Base-by-base conservation (phyloP, 2,113 vertebrate species). In the Chaetops frenatus region DNA sequence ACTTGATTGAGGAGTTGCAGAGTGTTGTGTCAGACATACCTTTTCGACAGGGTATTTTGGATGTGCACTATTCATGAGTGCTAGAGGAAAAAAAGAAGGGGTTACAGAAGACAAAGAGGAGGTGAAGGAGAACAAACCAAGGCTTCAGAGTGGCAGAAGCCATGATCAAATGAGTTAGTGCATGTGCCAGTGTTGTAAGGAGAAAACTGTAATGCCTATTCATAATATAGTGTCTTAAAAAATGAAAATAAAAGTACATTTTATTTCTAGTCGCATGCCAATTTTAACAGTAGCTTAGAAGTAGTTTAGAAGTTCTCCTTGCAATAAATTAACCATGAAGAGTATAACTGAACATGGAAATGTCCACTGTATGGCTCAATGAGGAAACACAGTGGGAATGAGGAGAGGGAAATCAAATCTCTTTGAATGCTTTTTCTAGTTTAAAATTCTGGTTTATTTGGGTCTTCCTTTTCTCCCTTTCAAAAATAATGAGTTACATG, bases 31-130 rank as follows among this genome's bases (percentile, higher is more conserved):
- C 90, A 96, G 50, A 98, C 98, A 92, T 98, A 98, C 98, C 98
- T 98, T 98, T 98, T 98, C 96, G 95, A 97, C 79, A 95, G 96
- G 97, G 97, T 98, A 98, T 98, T 98, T 98, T 97, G 97, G 97
- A 94, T 94, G 96, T 97, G 94, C 89, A 97, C 98, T 98, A 98
- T 96, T 98, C 98, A 98, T 98, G 97, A 98, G 95, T 98, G 94
- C 98, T 98, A 94, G 97, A 96, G 95, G 95, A 88, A 95, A 98
- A 98, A 98, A 97, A 98, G 97, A 98, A 97, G 97, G 97, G 97
- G 97, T 98, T 98, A 98, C 60, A 97, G 98, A 96, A 96, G 88
- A 97, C 71, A 96, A 97, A 97, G 82, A 93, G 54, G 83, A 80
- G 88, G n/a, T 51, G 74, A 85, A 93, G 51, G 76, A 96, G 70